Evolutionary conservation across 2,888 invertebrate genomes (phyloP).

Genomic region (Cenopis cana): DNA sequence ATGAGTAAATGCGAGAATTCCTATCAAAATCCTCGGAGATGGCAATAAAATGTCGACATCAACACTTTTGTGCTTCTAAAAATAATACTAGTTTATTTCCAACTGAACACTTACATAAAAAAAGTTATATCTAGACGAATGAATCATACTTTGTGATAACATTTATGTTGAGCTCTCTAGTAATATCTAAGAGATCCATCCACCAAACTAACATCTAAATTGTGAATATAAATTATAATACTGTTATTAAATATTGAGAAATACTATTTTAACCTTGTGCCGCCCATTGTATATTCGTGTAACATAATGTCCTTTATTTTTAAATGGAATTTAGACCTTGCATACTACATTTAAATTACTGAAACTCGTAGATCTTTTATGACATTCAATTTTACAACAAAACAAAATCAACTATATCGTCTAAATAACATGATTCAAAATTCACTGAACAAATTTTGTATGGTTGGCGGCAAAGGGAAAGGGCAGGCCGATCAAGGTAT

Average conservation of each 20-base stretch:
- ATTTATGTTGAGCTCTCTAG: conserved; percentile 7
- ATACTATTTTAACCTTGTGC: too few relatives aligned
- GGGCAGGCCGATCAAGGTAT: too few relatives aligned
- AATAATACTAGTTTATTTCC: background rate
- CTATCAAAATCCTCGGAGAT: background rate
- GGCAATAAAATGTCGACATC: background rate
- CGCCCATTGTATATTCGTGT: too few relatives aligned
- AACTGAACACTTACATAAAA: background rate
- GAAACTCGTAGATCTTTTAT: too few relatives aligned
- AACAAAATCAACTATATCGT: too few relatives aligned
- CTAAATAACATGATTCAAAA: too few relatives aligned
- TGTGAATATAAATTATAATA: conserved; percentile 22
- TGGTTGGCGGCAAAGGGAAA: too few relatives aligned
- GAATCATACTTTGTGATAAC: conserved; percentile 10
- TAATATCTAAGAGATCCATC: conserved; percentile 34
- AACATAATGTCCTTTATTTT: too few relatives aligned
- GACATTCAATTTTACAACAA: too few relatives aligned
- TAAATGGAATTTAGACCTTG: too few relatives aligned
- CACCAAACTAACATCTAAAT: conserved; percentile 4
- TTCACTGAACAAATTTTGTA: too few relatives aligned
- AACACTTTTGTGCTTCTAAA: conserved; percentile 4
- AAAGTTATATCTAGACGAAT: background rate
- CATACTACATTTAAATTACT: too few relatives aligned
- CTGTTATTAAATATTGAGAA: background rate
- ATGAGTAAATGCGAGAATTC: background rate